These are phyloP conservation scores for Pedetes capensis DNA, from an alignment of 2,113 vertebrate species.

Conservation along the genomic window DNA sequence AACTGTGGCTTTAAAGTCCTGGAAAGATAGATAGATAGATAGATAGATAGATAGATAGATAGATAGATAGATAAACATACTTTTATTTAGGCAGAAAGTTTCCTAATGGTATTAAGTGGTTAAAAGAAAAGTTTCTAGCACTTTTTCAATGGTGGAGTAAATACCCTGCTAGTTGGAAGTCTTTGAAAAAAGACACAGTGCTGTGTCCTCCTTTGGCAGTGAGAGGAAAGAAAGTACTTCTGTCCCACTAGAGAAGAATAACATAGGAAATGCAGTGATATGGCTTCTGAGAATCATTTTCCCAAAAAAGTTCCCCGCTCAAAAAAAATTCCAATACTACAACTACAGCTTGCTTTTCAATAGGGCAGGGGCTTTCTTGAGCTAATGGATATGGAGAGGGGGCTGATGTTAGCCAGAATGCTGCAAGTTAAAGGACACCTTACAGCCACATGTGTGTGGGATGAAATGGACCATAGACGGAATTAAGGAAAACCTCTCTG, in stretches of 20 bases:
- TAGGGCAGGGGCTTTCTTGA: background rate
- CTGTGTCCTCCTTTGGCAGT: background rate
- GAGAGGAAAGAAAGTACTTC: background rate
- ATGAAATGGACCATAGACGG: background rate
- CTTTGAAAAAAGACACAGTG: background rate
- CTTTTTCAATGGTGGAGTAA: background rate
- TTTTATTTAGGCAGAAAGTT: conserved; percentile 28
- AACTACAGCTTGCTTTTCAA: background rate
- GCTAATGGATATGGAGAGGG: background rate
- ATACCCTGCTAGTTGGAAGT: background rate
- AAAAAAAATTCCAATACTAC: background rate
- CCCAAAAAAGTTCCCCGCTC: background rate
- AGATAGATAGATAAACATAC: background rate
- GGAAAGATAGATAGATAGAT: conserved; percentile 3
- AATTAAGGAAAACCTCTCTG: background rate
- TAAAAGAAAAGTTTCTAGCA: background rate
- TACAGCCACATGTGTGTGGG: background rate
- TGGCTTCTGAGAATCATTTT: conserved; percentile 25
- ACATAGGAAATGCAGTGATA: background rate
- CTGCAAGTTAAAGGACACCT: background rate
- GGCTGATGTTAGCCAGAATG: background rate
- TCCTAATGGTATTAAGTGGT: background rate
- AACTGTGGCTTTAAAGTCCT: conserved; percentile 31
- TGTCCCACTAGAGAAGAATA: background rate
- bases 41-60: background rate